A percentile compares a stretch with the other conserved stretches of the same genome.
phyloP scores from a whole-genome alignment of 2,113 vertebrate genomes.

The Eonycteris spelaea region DNA sequence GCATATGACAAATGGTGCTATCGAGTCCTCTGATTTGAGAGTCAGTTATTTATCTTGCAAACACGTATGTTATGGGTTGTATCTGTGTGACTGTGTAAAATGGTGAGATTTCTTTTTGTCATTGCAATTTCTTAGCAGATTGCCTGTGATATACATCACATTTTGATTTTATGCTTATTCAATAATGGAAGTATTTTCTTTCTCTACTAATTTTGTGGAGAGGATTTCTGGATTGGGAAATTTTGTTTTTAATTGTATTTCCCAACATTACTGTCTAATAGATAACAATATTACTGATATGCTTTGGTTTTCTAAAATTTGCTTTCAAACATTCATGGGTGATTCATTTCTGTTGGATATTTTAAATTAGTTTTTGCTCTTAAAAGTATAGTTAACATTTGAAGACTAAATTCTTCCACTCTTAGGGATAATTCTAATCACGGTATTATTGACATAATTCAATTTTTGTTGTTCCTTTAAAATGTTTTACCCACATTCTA shows the following conservation, averaged over 20 bases:
- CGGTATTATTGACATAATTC: neutral
- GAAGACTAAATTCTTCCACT: neutral
- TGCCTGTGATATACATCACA: neutral
- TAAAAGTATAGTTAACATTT: neutral
- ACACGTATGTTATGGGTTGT: neutral
- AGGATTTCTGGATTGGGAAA: neutral
- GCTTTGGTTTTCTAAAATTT: neutral
- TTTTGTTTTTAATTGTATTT: neutral
- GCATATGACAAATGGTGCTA: neutral
- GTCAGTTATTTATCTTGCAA: neutral
- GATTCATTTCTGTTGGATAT: neutral
- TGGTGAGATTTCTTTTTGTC: neutral
- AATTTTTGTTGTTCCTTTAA: neutral
- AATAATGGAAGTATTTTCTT: neutral
- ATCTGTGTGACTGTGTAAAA: neutral
- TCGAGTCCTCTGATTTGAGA: neutral
- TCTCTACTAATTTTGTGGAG: neutral
- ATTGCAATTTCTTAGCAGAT: neutral
- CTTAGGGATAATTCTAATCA: neutral
- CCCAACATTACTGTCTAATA: neutral
- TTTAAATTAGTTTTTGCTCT: slow-evolving; percentile 1
- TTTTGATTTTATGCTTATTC: neutral
- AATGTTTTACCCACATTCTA: neutral
- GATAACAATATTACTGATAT: neutral
- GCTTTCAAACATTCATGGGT: neutral